Evolutionary conservation across 37 sponge, comb jelly and placozoan species (phyloP), one percentile per base, ranked within the genome.

Genomic region (Ianthella basta): DNA sequence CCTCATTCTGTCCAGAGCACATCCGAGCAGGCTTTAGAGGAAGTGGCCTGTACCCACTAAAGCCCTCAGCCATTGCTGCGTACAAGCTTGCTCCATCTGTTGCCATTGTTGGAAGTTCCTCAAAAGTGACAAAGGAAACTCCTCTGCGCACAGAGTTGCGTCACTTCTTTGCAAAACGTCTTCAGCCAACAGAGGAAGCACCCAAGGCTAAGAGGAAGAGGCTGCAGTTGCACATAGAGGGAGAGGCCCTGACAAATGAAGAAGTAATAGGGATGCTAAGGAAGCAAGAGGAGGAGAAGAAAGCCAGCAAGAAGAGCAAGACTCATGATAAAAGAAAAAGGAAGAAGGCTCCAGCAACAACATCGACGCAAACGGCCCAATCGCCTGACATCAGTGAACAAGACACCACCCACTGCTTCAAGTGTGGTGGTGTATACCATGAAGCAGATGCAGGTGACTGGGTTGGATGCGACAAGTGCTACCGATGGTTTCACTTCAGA

Each of bases 41-140:
- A 81, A 56, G 83, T 82, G 87, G 87, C 15, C 80, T 90, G 15
- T 82, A 41, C 72, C 91, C 84, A 34, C 60, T 90, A 0, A 30
- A 59, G 33, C 59, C 59, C 30, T 79, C 61, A n/a, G 83, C 83
- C 4, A 90, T 86, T 77, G 67, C 83, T 64, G 4, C 65, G 1
- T 0, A 15, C 57, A 81, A 82, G 44, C 36, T 83, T 4, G 29
- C 80, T 34, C 73, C 73, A 72, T 72, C 73, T 34, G 5, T 72
- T 30, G 32, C 73, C 20, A 5, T 72, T 72, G 5, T 29, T 21
- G n/a, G n/a, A n/a, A 72, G 39, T 72, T 12, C 38, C 23, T 34
- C 35, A 38, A 30, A 20, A 34, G 19, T 40, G 20, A 20, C 19
- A 19, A 10, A 13, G 38, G 73, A 72, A 72, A 72, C 73, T 29